These are phyloP conservation scores for Sebastes hopkinsi DNA, from an alignment of 2,797 vertebrate genomes.

Conservation along the genomic window DNA sequence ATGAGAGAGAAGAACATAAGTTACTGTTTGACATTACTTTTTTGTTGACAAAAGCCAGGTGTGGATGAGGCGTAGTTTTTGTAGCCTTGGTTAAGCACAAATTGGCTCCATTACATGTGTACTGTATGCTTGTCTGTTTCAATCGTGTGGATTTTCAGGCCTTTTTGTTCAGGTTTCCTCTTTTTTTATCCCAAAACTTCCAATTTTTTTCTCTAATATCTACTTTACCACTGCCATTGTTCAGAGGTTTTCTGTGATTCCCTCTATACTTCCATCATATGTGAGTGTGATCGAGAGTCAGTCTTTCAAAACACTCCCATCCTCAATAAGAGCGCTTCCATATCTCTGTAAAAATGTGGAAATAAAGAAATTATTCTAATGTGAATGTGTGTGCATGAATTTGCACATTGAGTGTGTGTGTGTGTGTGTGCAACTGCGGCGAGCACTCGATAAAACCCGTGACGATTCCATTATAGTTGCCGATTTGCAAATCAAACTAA, in stretches of 20 bases:
- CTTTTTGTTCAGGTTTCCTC: background rate
- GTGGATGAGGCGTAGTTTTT: background rate
- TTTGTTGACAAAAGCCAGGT: constrained; percentile 18
- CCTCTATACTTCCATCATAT: background rate
- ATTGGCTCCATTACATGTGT: constrained; percentile 2
- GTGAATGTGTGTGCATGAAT: constrained; percentile 17
- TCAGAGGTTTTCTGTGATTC: background rate
- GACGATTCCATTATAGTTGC: constrained; percentile 23
- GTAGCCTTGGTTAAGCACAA: background rate
- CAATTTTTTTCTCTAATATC: background rate
- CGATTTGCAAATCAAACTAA: constrained; percentile 34
- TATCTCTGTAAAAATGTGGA: constrained; percentile 34
- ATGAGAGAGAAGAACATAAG: constrained; percentile 3
- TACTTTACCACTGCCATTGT: background rate
- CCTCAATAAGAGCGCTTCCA: background rate
- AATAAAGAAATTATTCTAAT: constrained; percentile 56
- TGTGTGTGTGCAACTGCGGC: constrained; percentile 1
- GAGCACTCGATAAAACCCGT: constrained; percentile 23
- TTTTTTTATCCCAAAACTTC: background rate
- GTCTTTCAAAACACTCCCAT: constrained; percentile 21
- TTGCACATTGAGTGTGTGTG: background rate
- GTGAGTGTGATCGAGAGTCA: constrained; percentile 5
- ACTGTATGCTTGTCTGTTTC: background rate
- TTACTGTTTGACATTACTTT: background rate
- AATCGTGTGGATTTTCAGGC: background rate